A percentile compares a stretch with the other conserved stretches of the same genome.
phyloP scores from a whole-genome alignment of 35 echinoderm and acorn worm species.

The Lytechinus pictus region DNA sequence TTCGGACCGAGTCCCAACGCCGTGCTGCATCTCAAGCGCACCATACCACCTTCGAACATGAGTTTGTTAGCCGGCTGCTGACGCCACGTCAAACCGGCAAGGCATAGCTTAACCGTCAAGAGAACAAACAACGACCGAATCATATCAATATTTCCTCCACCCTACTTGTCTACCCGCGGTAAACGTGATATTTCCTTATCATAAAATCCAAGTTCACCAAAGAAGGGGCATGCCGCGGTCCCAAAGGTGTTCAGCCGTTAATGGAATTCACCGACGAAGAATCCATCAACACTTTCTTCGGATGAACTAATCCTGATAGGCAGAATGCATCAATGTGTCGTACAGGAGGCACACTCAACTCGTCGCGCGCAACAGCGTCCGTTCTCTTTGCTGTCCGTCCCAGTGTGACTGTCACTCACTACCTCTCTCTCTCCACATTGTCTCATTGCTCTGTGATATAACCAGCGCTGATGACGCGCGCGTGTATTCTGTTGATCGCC shows the following conservation, averaged over 20 bases:
- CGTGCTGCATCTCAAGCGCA: constrained; percentile 36
- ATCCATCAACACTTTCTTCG: not conserved
- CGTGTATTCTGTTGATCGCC: not conserved
- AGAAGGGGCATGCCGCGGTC: not conserved
- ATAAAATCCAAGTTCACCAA: not conserved
- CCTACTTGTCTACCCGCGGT: not conserved
- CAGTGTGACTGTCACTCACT: not conserved
- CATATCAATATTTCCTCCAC: constrained; percentile 16
- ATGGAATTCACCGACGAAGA: not conserved
- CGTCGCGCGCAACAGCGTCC: not conserved
- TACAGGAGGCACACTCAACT: not conserved
- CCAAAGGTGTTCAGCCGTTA: constrained; percentile 11
- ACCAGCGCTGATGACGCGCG: not conserved
- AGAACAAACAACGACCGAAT: not conserved
- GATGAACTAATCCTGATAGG: not conserved
- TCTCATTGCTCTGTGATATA: not conserved
- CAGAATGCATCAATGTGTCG: not conserved
- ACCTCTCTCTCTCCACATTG: not conserved
- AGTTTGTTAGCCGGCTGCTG: constrained; percentile 48
- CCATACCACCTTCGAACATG: constrained; percentile 54
- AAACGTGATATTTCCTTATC: constrained; percentile 39
- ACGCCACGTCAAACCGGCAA: constrained; percentile 49
- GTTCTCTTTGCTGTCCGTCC: not conserved
- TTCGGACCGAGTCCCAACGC: not conserved
- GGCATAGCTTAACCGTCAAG: not conserved